A percentile compares a stretch with the other conserved stretches of the same genome.
Evolutionary conservation across 2,888 invertebrate species (phyloP).

Genomic region (Acleris cristana): DNA sequence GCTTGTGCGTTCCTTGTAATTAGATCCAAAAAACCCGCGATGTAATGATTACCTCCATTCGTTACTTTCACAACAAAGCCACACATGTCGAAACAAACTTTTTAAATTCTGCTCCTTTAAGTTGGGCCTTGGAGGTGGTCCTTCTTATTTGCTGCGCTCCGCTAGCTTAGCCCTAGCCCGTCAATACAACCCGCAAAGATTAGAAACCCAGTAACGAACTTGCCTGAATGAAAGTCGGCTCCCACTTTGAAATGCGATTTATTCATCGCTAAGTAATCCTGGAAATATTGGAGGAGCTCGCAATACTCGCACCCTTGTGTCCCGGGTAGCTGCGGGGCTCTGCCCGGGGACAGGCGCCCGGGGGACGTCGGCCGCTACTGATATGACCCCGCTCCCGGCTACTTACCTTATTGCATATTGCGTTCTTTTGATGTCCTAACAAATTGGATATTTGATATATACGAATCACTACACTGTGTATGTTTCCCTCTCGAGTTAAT

Average conservation of each 20-base stretch:
- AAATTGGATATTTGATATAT: slow-evolving; percentile 28
- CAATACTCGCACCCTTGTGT: slow-evolving; percentile 56
- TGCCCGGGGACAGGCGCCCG: slow-evolving; percentile 15
- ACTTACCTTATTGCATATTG: slow-evolving; percentile 37
- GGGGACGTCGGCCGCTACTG: slow-evolving; percentile 30
- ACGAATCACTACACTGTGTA: not conserved
- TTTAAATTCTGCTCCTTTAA: no score
- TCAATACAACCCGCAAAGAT: no score
- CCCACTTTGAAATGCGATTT: slow-evolving; percentile 60
- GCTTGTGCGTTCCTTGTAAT: not conserved
- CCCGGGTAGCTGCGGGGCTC: slow-evolving; percentile 42
- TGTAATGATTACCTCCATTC: no score
- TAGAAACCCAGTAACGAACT: not conserved
- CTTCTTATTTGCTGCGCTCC: no score
- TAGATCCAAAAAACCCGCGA: no score
- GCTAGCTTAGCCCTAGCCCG: no score
- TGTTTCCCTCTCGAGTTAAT: not conserved
- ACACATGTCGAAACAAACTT: no score
- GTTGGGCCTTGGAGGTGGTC: no score
- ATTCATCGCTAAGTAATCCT: slow-evolving; percentile 62
- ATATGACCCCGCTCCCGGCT: slow-evolving; percentile 35
- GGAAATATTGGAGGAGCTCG: slow-evolving; percentile 57
- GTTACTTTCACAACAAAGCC: no score
- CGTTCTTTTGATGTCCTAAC: slow-evolving; percentile 35
- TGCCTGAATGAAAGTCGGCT: slow-evolving; percentile 48